Evolutionary conservation across 2,797 vertebrate species (phyloP), one percentile per base, ranked within the genome.

Genomic region (Anguilla anguilla): DNA sequence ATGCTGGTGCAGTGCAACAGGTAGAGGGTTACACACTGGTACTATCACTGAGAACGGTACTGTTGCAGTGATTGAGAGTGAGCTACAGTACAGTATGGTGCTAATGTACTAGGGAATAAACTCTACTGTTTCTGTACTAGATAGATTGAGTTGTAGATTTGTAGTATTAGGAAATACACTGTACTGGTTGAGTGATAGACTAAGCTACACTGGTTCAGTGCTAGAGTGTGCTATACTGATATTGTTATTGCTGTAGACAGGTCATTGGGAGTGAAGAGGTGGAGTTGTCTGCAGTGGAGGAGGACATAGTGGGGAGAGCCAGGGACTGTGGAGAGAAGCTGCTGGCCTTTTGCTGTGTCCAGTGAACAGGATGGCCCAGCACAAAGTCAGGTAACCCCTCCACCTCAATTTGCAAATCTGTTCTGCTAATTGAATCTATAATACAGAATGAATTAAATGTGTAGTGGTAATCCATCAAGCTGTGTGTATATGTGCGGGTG

Each of bases 351-450:
- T 17, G 15, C 25, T 25, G 82, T 15, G 28, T 25, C 84, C 88
- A 83, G 83, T 28, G n/a, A 89, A 25, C 92, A 94, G 89, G 90
- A 97, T 97, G 96, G 91, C 95, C 0, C 95, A 96, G 87, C 93
- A 95, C 89, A 96, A 95, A 95, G 92, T 96, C 67, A 95, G 95
- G 96, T 96, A 91, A 89, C 69, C 15, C n/a, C 59, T 74, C 49
- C 31, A 39, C 15, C 22, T 11, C 17, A 0, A 22, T 43, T 15
- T 39, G 35, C 22, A 17, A 46, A 43, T 43, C 15, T 22, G 19
- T 2, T 84, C 22, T 79, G 31, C 49, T 55, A 49, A 28, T 28
- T 43, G 22, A 6, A 10, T 59, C 51, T 46, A 25, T 15, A 82
- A 77, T 28, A 0, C 13, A 7, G 46, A 67, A 35, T 11, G 25